Conservation (phyloP, 2,797 vertebrate genomes). For the Coracias cyanogaster region DNA sequence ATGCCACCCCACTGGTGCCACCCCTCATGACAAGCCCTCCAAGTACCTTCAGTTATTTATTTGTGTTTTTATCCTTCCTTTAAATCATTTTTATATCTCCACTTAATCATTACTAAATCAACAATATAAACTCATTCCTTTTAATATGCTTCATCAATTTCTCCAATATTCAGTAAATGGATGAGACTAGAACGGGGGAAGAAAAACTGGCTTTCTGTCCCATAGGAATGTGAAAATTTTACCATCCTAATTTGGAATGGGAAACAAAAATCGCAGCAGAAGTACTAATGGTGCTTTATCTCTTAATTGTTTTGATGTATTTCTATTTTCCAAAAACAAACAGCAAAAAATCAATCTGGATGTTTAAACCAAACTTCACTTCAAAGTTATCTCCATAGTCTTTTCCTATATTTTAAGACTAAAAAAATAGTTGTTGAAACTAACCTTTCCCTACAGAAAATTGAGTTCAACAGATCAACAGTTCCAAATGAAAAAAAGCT, state of each 20-base stretch:
- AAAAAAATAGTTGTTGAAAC: constrained; percentile 16
- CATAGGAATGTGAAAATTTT: not conserved
- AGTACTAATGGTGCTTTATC: not conserved
- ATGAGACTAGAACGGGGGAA: not conserved
- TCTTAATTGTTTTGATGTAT: not conserved
- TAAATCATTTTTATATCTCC: not conserved
- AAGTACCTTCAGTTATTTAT: not conserved
- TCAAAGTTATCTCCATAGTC: not conserved
- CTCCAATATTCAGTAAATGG: not conserved
- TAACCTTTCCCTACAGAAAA: not conserved
- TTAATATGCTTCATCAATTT: not conserved
- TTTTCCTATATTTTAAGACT: constrained; percentile 25
- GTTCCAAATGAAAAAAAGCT: not conserved
- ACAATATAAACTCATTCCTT: not conserved
- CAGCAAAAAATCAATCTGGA: not conserved
- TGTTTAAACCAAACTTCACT: not conserved
- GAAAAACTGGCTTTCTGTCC: not conserved
- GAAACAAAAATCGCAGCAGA: not conserved
- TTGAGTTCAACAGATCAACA: not conserved
- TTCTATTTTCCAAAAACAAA: not conserved
- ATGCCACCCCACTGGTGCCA: not conserved
- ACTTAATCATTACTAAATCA: not conserved
- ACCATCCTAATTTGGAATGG: not conserved
- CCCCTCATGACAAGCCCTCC: not conserved
- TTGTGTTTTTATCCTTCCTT: not conserved